Evolutionary conservation across 2,888 invertebrate genomes (phyloP).

Genomic region (Drosophila merina): DNA sequence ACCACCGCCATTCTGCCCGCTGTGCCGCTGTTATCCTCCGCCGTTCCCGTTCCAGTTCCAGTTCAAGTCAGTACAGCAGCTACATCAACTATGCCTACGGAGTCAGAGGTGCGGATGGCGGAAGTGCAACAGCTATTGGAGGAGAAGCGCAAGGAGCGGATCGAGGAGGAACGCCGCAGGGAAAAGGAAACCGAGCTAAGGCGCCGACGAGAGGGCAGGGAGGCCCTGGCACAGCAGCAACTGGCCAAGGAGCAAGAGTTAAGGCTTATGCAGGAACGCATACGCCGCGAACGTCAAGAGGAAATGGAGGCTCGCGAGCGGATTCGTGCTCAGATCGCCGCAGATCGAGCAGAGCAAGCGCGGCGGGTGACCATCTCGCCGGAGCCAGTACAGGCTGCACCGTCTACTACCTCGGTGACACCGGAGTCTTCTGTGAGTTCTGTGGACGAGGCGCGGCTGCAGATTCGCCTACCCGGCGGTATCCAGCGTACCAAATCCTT

Average conservation of each 20-base stretch:
- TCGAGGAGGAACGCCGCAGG: conserved; percentile 93
- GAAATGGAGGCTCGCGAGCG: conserved; percentile 93
- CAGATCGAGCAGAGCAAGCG: conserved; percentile 90
- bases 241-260: conserved; percentile 80
- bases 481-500: conserved; percentile 90
- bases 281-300: conserved; percentile 92
- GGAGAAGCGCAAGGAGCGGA: conserved; percentile 91
- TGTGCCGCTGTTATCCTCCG: conserved; percentile 15
- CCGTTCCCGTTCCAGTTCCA: conserved; percentile 3
- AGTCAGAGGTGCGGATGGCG: conserved; percentile 31
- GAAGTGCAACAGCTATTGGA: conserved; percentile 66
- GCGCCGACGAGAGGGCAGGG: conserved; percentile 89
- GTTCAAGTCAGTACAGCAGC: conserved; percentile 8
- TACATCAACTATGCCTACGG: conserved; percentile 3
- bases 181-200: conserved; percentile 89
- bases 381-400: conserved; percentile 65
- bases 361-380: conserved; percentile 86
- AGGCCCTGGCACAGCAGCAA: conserved; percentile 86
- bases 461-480: conserved; percentile 92
- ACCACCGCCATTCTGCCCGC: conserved; percentile 26
- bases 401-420: conserved; percentile 43
- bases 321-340: conserved; percentile 95
- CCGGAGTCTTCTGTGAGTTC: conserved; percentile 61
- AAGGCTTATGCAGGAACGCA: conserved; percentile 86
- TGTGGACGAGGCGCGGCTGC: conserved; percentile 87